A percentile compares a stretch with the other conserved stretches of the same genome.
These are phyloP conservation scores for Platalea minor DNA, from an alignment of 2,797 vertebrate species.

Conservation along the genomic window DNA sequence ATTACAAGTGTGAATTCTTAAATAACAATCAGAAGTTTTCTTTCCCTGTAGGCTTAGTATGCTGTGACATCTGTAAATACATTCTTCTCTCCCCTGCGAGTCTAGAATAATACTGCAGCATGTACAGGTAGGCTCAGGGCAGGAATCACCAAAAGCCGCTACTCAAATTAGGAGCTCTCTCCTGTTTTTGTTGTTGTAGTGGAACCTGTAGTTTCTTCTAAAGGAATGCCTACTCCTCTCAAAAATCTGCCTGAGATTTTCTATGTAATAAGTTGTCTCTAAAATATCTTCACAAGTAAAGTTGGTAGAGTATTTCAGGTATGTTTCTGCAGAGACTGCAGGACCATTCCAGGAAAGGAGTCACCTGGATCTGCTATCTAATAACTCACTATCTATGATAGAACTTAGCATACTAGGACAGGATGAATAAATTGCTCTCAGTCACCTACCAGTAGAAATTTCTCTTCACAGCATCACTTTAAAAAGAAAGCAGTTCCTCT, in stretches of 20 bases:
- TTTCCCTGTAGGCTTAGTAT: not conserved
- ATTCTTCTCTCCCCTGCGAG: not conserved
- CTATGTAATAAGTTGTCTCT: not conserved
- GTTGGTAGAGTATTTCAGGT: not conserved
- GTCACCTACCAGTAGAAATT: slow-evolving; percentile 25
- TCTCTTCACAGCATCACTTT: slow-evolving; percentile 21
- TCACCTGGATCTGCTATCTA: not conserved
- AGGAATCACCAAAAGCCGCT: not conserved
- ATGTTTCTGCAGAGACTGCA: not conserved
- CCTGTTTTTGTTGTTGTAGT: not conserved
- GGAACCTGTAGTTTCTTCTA: not conserved
- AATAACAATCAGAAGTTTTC: not conserved
- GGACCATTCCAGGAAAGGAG: not conserved
- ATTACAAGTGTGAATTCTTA: not conserved
- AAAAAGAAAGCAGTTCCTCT: slow-evolving; percentile 21
- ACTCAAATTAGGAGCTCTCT: not conserved
- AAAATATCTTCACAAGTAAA: not conserved
- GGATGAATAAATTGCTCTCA: slow-evolving; percentile 23
- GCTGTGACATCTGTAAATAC: not conserved
- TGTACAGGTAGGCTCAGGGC: not conserved
- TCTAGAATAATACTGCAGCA: not conserved
- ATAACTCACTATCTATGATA: not conserved
- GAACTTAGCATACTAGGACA: not conserved
- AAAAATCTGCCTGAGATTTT: not conserved
- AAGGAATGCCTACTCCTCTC: not conserved